These are phyloP conservation scores for Metaphire vulgaris DNA, from an alignment of 1,140 invertebrate species.

Conservation along the genomic window DNA sequence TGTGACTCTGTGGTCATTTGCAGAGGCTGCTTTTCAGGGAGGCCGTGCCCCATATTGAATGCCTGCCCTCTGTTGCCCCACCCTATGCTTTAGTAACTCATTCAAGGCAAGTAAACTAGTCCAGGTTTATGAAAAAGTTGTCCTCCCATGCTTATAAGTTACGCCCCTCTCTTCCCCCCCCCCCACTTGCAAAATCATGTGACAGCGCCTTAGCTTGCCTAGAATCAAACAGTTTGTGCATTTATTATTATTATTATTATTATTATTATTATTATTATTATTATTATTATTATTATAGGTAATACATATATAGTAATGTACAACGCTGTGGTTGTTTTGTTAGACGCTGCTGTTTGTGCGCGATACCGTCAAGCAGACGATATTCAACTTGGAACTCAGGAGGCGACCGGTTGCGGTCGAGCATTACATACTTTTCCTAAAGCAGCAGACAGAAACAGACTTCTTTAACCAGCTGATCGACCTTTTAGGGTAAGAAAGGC, in stretches of 20 bases:
- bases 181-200: too few relatives aligned
- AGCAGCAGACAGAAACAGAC: constrained; percentile 3
- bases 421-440: constrained; percentile 48
- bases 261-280: too few relatives aligned
- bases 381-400: constrained; percentile 45
- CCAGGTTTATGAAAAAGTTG: too few relatives aligned
- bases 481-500: neutral
- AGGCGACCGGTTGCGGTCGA: constrained; percentile 44
- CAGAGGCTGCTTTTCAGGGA: too few relatives aligned
- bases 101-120: too few relatives aligned
- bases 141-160: too few relatives aligned
- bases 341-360: constrained; percentile 42
- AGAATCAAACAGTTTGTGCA: neutral
- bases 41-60: too few relatives aligned
- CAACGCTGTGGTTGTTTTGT: neutral
- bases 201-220: neutral
- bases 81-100: too few relatives aligned
- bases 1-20: too few relatives aligned
- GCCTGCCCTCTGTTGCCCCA: too few relatives aligned
- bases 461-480: neutral
- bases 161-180: too few relatives aligned
- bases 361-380: constrained; percentile 38
- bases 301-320: neutral
- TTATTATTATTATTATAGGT: neutral
- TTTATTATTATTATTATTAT: too few relatives aligned